Base-by-base conservation (phyloP, 2,113 vertebrate genomes). In the Apus apus region DNA sequence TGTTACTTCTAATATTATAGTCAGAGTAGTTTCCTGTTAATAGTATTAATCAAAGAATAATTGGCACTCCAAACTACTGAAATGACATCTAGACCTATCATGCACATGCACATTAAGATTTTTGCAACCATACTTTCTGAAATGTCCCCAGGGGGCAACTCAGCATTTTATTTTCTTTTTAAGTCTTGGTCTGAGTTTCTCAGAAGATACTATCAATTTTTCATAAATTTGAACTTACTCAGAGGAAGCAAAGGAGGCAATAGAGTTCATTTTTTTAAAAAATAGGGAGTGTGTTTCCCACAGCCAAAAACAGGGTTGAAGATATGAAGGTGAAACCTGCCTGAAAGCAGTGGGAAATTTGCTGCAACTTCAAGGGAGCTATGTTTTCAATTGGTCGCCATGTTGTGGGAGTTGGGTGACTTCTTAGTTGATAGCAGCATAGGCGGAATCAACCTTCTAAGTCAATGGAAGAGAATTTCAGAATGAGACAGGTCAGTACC, bases 201-300 rank as follows among this genome's bases (percentile, higher is more conserved):
- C 68, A 84, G 65, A 88, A 90, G 88, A 89, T 96, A 21, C 10
- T 84, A 26, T 96, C 82, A 64, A 7, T 87, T 90, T 34, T 71
- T 67, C 2, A 1, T 92, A 84, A 88, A 90, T 60, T 56, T 88
- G 43, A 83, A 72, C 50, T 93, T 84, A 27, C 23, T 73, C n/a
- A 45, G 34, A 66, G 60, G 67, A 89, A 64, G 38, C 23, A 78
- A 57, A 79, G 74, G 57, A 88, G 29, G 79, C 48, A 77, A 7
- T n/a, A 38, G 16, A 53, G 26, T 64, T 73, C 84, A 30, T 6
- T 60, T 90, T 90, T 88, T 84, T 36, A 20, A 79, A 79, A 50
- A 89, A 30, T 1, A 72, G 79, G 64, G 76, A 79, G 64, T 65
- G 16, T 83, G 29, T 95, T 94, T 96, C 88, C 76, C 76, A 81